Evolutionary conservation across 2,797 vertebrate species (phyloP), one percentile per base, ranked within the genome.

Genomic region (Nannoperca australis): DNA sequence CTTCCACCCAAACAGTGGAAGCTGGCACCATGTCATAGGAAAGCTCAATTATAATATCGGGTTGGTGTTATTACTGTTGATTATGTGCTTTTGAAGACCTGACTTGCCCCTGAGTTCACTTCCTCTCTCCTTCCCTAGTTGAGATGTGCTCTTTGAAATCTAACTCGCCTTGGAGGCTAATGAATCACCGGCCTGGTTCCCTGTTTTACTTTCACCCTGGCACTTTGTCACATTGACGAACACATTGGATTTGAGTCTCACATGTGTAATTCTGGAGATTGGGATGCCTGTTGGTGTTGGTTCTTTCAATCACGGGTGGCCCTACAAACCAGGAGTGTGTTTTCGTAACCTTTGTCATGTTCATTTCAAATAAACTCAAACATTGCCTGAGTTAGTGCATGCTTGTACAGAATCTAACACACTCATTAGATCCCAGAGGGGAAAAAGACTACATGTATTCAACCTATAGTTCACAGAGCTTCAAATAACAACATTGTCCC

Each of bases 51-150:
- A 94, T 94, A 88, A 93, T 93, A 95, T 94, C 93, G 86, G 82
- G 89, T 94, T 94, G 85, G 79, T 94, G 94, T 95, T 95, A 91
- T 94, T 95, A 90, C 89, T 93, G 91, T 88, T 95, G 93, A 94
- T 95, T 94, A 91, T 93, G 91, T 79, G 89, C 92, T 90, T 94
- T 92, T 95, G 92, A 94, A 93, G 91, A 81, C 80, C 84, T 55
- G 49, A 70, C 79, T 69, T 89, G 88, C 83, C 88, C 87, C 85
- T 3, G 73, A 88, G 90, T 92, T 93, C 88, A 91, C 93, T 92
- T 93, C 91, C 92, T 89, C 75, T 80, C 70, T 72, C 65, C 75
- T 70, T 67, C 66, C 77, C 64, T 55, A 76, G 68, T 81, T 45
- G 42, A 79, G 79, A 85, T 62, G 15, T 14, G 53, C 78, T 79